These are phyloP conservation scores for Camponotus floridanus DNA, from an alignment of 1,140 invertebrate species.

Conservation along the genomic window DNA sequence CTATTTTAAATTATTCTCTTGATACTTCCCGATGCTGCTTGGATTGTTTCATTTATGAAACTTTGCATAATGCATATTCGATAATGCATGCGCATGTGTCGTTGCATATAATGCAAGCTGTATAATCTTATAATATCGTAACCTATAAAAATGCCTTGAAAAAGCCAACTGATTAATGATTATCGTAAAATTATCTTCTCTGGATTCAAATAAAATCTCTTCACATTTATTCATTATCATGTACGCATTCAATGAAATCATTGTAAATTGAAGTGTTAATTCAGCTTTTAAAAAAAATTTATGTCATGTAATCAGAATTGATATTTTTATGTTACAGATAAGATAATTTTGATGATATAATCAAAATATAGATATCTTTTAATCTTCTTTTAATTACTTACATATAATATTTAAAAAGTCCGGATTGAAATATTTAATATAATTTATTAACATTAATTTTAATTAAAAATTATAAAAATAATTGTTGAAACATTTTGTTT, in stretches of 20 bases:
- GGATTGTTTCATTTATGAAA: constrained; percentile 41
- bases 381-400: background rate
- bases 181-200: constrained; percentile 51
- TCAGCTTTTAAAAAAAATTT: too few relatives aligned
- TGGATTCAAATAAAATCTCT: constrained; percentile 42
- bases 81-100: constrained; percentile 75
- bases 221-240: constrained; percentile 47
- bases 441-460: too few relatives aligned
- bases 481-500: background rate
- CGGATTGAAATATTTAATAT: too few relatives aligned
- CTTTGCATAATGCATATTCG: constrained; percentile 78
- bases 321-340: background rate
- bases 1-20: background rate
- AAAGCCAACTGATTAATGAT: constrained; percentile 66
- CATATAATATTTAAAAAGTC: background rate
- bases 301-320: too few relatives aligned
- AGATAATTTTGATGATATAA: background rate
- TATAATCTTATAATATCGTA: constrained; percentile 72
- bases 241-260: background rate
- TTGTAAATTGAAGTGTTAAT: too few relatives aligned
- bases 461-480: background rate
- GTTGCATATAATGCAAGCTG: constrained; percentile 37
- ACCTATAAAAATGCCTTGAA: constrained; percentile 57
- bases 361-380: background rate
- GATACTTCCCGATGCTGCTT: background rate